Evolutionary conservation across 2,113 vertebrate species (phyloP).

Genomic region (Ranitomeya variabilis): DNA sequence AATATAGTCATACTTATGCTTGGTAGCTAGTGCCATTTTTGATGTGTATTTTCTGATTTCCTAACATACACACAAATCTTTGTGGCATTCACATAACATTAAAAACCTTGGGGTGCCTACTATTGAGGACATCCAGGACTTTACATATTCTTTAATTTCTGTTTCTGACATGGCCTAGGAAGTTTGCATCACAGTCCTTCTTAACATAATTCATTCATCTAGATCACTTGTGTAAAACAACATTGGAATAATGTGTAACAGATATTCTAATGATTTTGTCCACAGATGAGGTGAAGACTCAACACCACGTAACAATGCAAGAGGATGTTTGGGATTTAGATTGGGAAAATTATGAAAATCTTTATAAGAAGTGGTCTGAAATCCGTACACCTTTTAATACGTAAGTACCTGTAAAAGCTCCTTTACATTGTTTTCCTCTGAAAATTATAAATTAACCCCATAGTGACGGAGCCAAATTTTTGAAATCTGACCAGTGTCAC

Average conservation of each 20-base stretch:
- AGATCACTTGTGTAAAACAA: background rate
- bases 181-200: background rate
- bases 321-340: slow-evolving; percentile 92
- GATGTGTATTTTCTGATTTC: background rate
- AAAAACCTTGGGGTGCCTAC: background rate
- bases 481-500: no score
- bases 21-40: no score
- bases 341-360: slow-evolving; percentile 88
- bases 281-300: slow-evolving; percentile 84
- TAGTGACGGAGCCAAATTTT: no score
- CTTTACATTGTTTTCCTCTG: background rate
- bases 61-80: background rate
- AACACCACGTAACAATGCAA: slow-evolving; percentile 83
- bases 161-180: background rate
- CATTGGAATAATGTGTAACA: background rate
- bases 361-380: slow-evolving; percentile 87
- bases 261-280: background rate
- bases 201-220: background rate
- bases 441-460: background rate
- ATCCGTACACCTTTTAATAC: slow-evolving; percentile 82
- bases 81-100: background rate
- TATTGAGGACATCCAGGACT: no score
- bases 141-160: no score
- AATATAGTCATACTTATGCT: no score
- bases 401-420: slow-evolving; percentile 68